phyloP scores from a whole-genome alignment of 1,140 invertebrate species.

The Macrostomum lignano region DNA sequence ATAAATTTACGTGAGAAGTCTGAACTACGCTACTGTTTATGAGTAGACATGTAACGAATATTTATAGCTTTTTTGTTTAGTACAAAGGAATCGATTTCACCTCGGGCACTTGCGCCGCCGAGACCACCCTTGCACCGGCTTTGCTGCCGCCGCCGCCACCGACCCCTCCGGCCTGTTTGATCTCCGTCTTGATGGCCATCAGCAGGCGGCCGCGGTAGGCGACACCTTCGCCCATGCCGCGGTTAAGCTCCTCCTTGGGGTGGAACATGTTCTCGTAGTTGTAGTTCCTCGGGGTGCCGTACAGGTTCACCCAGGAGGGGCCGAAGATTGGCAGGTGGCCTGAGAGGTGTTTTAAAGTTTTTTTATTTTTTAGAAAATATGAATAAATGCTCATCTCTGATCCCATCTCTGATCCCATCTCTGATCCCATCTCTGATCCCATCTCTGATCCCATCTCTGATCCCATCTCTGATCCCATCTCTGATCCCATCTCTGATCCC shows the following conservation, averaged over 20 bases:
- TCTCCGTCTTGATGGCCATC: slow-evolving; percentile 8
- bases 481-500: too few relatives aligned
- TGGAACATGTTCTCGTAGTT: not conserved
- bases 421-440: too few relatives aligned
- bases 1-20: not conserved
- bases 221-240: slow-evolving; percentile 49
- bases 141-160: not conserved
- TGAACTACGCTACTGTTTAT: not conserved
- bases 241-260: slow-evolving; percentile 27
- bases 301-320: slow-evolving; percentile 47
- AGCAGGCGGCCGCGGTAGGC: slow-evolving; percentile 40
- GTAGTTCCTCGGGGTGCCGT: slow-evolving; percentile 43
- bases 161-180: too few relatives aligned
- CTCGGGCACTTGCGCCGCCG: not conserved
- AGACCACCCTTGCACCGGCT: not conserved
- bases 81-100: not conserved
- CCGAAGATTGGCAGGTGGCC: slow-evolving; percentile 54
- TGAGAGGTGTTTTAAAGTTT: slow-evolving; percentile 13
- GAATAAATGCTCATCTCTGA: too few relatives aligned
- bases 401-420: too few relatives aligned
- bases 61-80: too few relatives aligned
- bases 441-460: too few relatives aligned
- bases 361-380: not conserved
- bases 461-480: too few relatives aligned
- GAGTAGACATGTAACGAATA: not conserved